These are phyloP conservation scores for Sebastes vulpes DNA, from an alignment of 2,797 vertebrate species.

Conservation along the genomic window DNA sequence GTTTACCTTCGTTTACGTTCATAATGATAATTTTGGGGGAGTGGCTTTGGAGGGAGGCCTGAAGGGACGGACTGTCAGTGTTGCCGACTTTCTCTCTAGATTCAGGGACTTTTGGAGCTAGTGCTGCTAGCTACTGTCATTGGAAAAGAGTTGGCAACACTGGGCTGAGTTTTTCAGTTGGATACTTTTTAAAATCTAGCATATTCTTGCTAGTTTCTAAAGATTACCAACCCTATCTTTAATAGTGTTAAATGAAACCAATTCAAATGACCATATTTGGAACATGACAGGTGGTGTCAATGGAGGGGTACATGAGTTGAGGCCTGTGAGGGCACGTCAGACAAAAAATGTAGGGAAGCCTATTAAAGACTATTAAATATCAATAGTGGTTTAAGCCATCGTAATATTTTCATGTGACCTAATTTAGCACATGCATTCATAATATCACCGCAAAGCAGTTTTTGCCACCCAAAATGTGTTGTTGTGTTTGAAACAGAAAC, in stretches of 20 bases:
- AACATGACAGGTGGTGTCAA: neutral
- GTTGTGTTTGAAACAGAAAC: slow-evolving; percentile 19
- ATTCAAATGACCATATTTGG: neutral
- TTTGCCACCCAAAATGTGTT: neutral
- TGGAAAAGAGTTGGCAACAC: neutral
- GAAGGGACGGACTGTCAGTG: accelerated
- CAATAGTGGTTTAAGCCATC: neutral
- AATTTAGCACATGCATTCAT: neutral
- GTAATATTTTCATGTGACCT: neutral
- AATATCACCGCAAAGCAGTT: neutral
- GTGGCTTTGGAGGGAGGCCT: too few species aligned
- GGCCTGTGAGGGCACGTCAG: neutral
- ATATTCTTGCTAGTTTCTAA: neutral
- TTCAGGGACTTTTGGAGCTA: accelerated
- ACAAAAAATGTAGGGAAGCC: neutral
- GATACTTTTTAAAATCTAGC: neutral
- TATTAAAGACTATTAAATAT: neutral
- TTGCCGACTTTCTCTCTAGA: neutral
- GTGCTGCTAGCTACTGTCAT: neutral
- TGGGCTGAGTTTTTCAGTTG: neutral
- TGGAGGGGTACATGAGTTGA: accelerated
- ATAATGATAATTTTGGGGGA: too few species aligned
- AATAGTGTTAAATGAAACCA: neutral
- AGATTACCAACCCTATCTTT: neutral
- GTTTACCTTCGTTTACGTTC: too few species aligned